Base-by-base conservation (phyloP, 2,888 invertebrate species). In the Molanna angustata region DNA sequence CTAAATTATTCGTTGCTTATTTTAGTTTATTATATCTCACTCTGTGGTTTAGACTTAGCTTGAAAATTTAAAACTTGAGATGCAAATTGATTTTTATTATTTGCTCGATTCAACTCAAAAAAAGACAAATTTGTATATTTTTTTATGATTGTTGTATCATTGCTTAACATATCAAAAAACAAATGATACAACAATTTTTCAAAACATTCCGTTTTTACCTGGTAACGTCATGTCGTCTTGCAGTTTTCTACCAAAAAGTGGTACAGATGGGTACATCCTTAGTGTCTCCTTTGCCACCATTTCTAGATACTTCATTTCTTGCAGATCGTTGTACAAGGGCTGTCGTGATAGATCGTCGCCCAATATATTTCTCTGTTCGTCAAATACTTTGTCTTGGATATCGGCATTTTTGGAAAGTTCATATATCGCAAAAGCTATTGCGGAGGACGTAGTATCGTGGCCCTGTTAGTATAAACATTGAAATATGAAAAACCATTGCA, bases 371-470 rank as follows among this genome's bases (percentile, higher is more conserved):
- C 31, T 14, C 40, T 56, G 56, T 19, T 58, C 58, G 7, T 56
- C 49, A 13, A 51, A 49, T 7, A 46, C 52, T 41, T 32, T 46
- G 2, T 40, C 63, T 64, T 78, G 77, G 13, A 72, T 60, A 21
- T 72, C 66, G 1, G 68, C 69, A 63, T 74, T 61, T 33, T 65
- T 68, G 1, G 76, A 72, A 33, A 79, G 61, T 41, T 63, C 61
- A 56, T 72, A 74, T 2, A 78, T 57, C 3, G 69, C 59, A 66
- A 75, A 78, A 58, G 68, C 67, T 13, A 78, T 66, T 6, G 70
- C 71, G 7, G 74, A 66, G 1, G 75, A 65, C 17, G 74, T 76
- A 1, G 78, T 78, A 56, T 77, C 73, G 54, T 76, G 72, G 1
- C 74, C 76, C 76, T 76, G 44, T 52, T 66, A 44, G 22, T 1